phyloP scores from a whole-genome alignment of 2,113 vertebrate genomes.

The Amia ocellicauda region DNA sequence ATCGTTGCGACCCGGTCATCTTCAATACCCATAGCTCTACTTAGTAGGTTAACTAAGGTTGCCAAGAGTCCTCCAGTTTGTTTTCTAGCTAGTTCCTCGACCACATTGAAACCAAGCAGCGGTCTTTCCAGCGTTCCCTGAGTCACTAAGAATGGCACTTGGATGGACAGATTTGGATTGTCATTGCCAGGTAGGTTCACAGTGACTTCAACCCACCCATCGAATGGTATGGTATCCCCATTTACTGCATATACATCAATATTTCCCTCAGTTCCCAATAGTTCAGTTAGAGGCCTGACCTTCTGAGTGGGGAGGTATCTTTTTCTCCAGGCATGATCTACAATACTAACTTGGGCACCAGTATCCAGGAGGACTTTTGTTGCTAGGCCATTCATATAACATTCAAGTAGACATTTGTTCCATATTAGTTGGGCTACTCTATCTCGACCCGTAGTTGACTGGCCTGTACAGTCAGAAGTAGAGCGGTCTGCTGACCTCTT shows the following conservation, averaged over 20 bases:
- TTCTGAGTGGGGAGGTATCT: not conserved
- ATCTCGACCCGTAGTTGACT: too few species aligned
- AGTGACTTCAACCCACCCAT: not conserved
- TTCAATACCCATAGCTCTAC: too few species aligned
- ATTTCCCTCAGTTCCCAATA: too few species aligned
- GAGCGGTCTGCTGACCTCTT: too few species aligned
- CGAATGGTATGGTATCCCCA: conserved; percentile 3
- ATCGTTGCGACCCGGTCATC: too few species aligned
- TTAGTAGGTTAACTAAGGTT: too few species aligned
- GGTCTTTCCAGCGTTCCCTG: too few species aligned
- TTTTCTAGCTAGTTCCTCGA: not conserved
- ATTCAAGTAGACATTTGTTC: conserved; percentile 2
- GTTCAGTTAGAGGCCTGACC: too few species aligned
- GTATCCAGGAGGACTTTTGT: conserved; percentile 19
- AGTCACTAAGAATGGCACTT: conserved; percentile 11
- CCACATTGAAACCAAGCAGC: not conserved
- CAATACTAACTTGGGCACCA: conserved; percentile 20
- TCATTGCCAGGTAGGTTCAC: not conserved
- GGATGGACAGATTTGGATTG: not conserved
- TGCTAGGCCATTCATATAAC: not conserved
- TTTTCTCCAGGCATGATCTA: conserved; percentile 17
- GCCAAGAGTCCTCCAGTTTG: too few species aligned
- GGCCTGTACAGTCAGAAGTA: too few species aligned
- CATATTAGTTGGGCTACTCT: too few species aligned
- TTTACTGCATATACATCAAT: too few species aligned